These are phyloP conservation scores for Siphonodentalium dalli DNA, from an alignment of 2,888 invertebrate genomes.

Conservation along the genomic window DNA sequence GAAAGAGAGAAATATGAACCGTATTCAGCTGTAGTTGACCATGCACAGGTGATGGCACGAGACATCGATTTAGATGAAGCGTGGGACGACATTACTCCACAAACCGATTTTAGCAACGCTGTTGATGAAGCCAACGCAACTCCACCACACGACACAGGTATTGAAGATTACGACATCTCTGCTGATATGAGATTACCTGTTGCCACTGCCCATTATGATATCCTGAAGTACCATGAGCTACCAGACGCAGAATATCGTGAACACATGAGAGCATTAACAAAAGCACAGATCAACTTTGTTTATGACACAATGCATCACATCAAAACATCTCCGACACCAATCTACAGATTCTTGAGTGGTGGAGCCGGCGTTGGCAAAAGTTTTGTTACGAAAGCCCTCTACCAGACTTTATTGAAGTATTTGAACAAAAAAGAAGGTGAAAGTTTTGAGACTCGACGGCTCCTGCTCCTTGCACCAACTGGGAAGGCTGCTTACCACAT, in stretches of 20 bases:
- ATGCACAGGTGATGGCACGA: slow-evolving; percentile 15
- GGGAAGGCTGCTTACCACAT: slow-evolving; percentile 32
- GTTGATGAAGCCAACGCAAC: slow-evolving; percentile 9
- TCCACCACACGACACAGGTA: slow-evolving; percentile 10
- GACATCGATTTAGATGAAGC: slow-evolving; percentile 16
- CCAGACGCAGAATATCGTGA: slow-evolving; percentile 24
- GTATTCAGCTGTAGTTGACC: slow-evolving; percentile 18
- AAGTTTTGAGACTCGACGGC: slow-evolving; percentile 7
- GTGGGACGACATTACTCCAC: slow-evolving; percentile 29
- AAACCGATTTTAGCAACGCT: slow-evolving; percentile 19
- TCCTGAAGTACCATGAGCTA: slow-evolving; percentile 15
- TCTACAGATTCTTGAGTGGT: slow-evolving; percentile 29
- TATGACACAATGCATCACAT: slow-evolving; percentile 25
- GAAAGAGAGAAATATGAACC: slow-evolving; percentile 20
- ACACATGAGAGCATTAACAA: slow-evolving; percentile 27
- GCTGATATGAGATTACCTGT: slow-evolving; percentile 23
- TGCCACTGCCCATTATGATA: slow-evolving; percentile 6
- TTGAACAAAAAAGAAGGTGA: slow-evolving; percentile 25
- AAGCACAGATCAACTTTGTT: slow-evolving; percentile 28
- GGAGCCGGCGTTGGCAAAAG: slow-evolving; percentile 36
- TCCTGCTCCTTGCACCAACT: slow-evolving; percentile 31
- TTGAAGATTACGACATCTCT: slow-evolving; percentile 28
- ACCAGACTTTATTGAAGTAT: slow-evolving; percentile 26
- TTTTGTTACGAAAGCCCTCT: slow-evolving; percentile 29
- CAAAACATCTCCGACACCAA: slow-evolving; percentile 21